phyloP scores from a whole-genome alignment of 2,888 invertebrate species.

The Cephus pulcher region DNA sequence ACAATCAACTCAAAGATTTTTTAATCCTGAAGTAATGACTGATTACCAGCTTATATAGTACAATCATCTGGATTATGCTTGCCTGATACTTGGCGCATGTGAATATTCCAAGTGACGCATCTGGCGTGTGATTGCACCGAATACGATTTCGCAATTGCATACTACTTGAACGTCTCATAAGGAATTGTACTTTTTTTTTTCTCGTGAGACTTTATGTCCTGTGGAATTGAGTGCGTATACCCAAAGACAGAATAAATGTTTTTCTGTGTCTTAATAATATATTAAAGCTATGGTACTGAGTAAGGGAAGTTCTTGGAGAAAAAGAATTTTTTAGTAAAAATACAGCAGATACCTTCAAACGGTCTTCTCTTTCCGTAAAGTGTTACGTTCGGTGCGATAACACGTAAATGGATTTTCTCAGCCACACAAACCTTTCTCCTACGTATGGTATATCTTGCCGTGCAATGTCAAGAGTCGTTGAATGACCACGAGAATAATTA shows the following conservation, averaged over 20 bases:
- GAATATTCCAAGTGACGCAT: slow-evolving; percentile 41
- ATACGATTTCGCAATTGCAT: background rate
- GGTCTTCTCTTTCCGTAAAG: background rate
- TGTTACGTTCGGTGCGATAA: slow-evolving; percentile 41
- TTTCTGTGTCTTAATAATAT: background rate
- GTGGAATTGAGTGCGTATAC: background rate
- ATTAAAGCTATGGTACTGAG: background rate
- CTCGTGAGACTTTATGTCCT: background rate
- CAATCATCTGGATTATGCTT: slow-evolving; percentile 24
- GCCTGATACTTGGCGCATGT: slow-evolving; percentile 46
- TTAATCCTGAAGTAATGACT: background rate
- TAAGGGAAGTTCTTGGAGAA: background rate
- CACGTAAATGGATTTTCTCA: slow-evolving; percentile 36
- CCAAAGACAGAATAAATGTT: background rate
- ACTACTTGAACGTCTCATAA: background rate
- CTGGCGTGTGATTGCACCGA: slow-evolving; percentile 9
- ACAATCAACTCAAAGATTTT: background rate
- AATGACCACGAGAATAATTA: slow-evolving; percentile 37
- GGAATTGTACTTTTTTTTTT: background rate
- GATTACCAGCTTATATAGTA: background rate
- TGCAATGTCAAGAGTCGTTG: slow-evolving; percentile 12
- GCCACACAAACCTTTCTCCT: slow-evolving; percentile 39
- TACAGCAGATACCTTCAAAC: background rate
- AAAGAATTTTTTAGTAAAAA: background rate
- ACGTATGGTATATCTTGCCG: slow-evolving; percentile 23